Conservation (phyloP, 92 coral and sea anemone genomes). For the Isaurus tuberculatus region DNA sequence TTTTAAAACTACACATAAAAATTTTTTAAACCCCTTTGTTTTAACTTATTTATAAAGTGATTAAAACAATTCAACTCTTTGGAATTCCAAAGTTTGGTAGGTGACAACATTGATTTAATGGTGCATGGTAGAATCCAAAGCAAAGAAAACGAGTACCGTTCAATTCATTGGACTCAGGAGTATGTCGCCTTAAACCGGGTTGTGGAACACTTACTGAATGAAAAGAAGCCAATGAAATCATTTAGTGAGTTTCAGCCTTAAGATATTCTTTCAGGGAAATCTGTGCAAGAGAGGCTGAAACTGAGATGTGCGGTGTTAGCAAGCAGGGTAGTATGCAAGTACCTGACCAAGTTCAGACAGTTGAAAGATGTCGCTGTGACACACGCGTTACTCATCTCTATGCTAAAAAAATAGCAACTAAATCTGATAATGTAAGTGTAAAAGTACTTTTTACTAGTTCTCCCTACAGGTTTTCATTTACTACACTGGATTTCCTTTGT, state of each 20-base stretch:
- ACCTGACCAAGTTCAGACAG: background rate
- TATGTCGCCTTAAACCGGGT: constrained; percentile 45
- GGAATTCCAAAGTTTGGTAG: constrained; percentile 15
- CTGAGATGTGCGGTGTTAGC: background rate
- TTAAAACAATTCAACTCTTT: background rate
- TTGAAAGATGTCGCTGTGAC: background rate
- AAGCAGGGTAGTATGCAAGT: background rate
- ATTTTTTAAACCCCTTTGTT: too few species aligned
- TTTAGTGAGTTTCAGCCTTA: background rate
- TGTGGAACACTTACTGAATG: constrained; percentile 23
- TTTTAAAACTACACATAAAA: too few species aligned
- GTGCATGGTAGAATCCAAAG: constrained; percentile 37
- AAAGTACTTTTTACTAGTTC: background rate
- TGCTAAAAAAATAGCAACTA: constrained; percentile 29
- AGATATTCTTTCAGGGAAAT: constrained; percentile 11
- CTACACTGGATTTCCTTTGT: background rate
- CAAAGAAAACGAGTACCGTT: background rate
- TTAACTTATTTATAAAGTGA: too few species aligned
- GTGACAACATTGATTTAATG: constrained; percentile 45
- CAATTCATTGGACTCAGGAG: constrained; percentile 54
- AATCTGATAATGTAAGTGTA: constrained; percentile 68
- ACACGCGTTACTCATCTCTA: background rate
- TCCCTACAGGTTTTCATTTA: background rate
- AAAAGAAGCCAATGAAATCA: background rate
- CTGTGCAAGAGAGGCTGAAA: constrained; percentile 10